phyloP scores from a whole-genome alignment of 2,113 vertebrate species.

The Blennius ocellaris region DNA sequence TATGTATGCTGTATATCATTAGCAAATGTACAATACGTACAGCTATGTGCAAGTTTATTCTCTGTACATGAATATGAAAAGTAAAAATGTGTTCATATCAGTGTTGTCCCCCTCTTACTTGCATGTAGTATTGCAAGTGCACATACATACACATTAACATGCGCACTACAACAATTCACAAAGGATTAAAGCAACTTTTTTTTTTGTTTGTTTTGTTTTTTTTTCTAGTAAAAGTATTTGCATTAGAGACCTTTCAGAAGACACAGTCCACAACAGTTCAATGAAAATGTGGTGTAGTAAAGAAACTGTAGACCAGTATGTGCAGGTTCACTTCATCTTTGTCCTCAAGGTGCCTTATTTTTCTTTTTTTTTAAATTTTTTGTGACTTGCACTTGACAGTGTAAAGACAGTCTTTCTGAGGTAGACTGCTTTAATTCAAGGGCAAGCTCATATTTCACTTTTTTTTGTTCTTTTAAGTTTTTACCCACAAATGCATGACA shows the following conservation, averaged over 20 bases:
- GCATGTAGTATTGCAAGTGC: constrained; percentile 78
- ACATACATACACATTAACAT: constrained; percentile 80
- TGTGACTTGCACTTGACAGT: constrained; percentile 92
- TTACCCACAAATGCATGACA: constrained; percentile 93
- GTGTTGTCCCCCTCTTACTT: constrained; percentile 70
- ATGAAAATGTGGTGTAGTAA: constrained; percentile 86
- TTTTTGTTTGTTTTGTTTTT: constrained; percentile 53
- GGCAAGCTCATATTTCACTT: constrained; percentile 81
- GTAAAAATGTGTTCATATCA: constrained; percentile 71
- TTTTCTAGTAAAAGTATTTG: constrained; percentile 63
- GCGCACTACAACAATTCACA: constrained; percentile 80
- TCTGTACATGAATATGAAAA: constrained; percentile 84
- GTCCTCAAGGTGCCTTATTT: constrained; percentile 86
- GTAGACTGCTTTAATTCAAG: constrained; percentile 97
- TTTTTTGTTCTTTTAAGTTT: constrained; percentile 46
- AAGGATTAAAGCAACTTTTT: constrained; percentile 79
- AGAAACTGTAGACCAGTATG: constrained; percentile 88
- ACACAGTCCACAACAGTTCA: constrained; percentile 89
- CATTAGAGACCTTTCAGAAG: constrained; percentile 86
- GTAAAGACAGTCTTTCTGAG: constrained; percentile 98
- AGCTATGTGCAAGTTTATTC: constrained; percentile 83
- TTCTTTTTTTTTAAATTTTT: constrained; percentile 65
- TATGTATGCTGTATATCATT: constrained; percentile 79
- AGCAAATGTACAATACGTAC: constrained; percentile 86
- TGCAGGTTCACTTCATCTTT: constrained; percentile 87